Evolutionary conservation across 2,113 vertebrate species (phyloP).

Genomic region (Ochotona princeps): DNA sequence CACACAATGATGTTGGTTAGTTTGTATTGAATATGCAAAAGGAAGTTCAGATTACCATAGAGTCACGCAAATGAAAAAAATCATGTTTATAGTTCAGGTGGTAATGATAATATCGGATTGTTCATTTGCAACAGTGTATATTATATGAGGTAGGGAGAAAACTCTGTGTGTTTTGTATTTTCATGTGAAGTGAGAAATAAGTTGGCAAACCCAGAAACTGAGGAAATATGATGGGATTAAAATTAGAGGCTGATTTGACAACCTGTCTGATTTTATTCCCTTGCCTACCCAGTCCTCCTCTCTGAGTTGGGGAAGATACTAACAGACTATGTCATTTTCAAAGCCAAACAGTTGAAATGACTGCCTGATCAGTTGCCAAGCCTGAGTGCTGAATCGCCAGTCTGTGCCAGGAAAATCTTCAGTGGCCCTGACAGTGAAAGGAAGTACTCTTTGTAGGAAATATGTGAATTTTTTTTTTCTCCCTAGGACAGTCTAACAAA

Average conservation of each 20-base stretch:
- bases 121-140: neutral
- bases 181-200: neutral
- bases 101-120: neutral
- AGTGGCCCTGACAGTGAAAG: neutral
- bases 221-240: neutral
- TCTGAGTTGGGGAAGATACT: neutral
- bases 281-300: neutral
- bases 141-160: neutral
- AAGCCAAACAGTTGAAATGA: neutral
- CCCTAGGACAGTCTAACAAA: neutral
- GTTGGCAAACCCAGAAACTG: neutral
- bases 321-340: neutral
- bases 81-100: neutral
- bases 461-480: neutral
- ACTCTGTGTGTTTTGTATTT: neutral
- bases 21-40: neutral
- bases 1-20: neutral
- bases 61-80: neutral
- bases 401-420: neutral
- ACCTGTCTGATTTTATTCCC: neutral
- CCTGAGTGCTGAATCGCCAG: neutral
- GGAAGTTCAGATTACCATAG: neutral
- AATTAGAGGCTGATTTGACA: neutral
- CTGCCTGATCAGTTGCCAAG: neutral
- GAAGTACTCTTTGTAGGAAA: slow-evolving; percentile 1